Percentiles rank a stretch among this genome's conserved stretches.
Conservation (phyloP, 2,888 invertebrate genomes). For the Parasteatoda lunata region DNA sequence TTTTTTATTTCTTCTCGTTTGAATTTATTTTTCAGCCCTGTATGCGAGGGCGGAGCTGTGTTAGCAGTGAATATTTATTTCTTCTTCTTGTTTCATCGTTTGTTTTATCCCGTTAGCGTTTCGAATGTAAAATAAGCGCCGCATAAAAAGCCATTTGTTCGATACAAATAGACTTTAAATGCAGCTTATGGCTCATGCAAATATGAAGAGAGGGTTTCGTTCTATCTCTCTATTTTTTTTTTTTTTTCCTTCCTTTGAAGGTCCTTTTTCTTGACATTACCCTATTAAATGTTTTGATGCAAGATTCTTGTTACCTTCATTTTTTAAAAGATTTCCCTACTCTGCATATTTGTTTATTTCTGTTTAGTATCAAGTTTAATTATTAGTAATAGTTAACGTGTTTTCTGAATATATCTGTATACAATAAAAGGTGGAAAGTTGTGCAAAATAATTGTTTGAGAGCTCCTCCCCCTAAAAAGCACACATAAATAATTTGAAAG, state of each 20-base stretch:
- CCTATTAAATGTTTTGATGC: no score
- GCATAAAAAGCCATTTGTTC: constrained; percentile 68
- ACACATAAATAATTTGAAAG: no score
- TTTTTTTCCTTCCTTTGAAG: neutral
- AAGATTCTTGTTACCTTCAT: no score
- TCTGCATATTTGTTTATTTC: no score
- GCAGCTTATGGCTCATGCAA: constrained; percentile 68
- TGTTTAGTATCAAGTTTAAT: no score
- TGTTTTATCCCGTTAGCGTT: constrained; percentile 66
- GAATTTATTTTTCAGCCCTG: constrained; percentile 31
- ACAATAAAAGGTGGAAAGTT: no score
- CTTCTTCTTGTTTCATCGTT: constrained; percentile 59
- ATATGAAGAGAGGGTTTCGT: constrained; percentile 57
- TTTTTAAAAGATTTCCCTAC: no score
- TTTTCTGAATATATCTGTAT: no score
- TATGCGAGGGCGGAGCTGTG: constrained; percentile 7
- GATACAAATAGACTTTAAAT: constrained; percentile 68
- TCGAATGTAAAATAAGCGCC: constrained; percentile 58
- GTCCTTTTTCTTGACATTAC: no score
- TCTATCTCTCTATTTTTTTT: neutral
- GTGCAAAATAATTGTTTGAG: no score
- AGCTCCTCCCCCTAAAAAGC: no score
- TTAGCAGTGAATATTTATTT: constrained; percentile 26
- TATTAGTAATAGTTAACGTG: no score
- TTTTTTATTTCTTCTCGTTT: constrained; percentile 16